Evolutionary conservation across 1,140 invertebrate species (phyloP), one percentile per base, ranked within the genome.

Genomic region (Papilio machaon): DNA sequence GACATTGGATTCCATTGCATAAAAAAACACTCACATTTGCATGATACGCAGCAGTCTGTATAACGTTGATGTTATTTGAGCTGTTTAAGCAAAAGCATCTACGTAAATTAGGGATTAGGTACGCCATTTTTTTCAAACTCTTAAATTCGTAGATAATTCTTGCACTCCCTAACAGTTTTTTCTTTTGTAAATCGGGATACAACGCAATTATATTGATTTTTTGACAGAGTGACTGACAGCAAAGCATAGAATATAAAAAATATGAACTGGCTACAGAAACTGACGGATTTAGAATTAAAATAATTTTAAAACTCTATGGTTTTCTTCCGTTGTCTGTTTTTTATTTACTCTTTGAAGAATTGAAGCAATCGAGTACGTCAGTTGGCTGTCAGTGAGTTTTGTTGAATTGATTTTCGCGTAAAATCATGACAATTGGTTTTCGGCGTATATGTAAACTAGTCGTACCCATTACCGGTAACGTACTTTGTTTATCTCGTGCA

Each of bases 31-130:
- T 94, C 87, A 95, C 94, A 86, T 94, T 94, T 54, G 92, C 94
- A 86, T 95, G 94, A 81, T 95, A 95, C n/a, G 91, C 91, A 82
- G 92, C 90, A 46, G 88, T 89, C 80, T 90, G 92, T 73, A 91
- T 82, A 47, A 85, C 74, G 49, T 86, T 86, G 2, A 89, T 83
- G 35, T 83, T 87, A 76, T 81, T 85, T 9, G 92, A 84, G 79
- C 86, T 93, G 79, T 87, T 90, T 19, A 91, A 77, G 81, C 93
- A 94, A 77, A 94, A 82, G 78, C 92, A 93, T 84, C 83, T 89
- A n/a, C 92, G 89, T 76, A 95, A 85, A 82, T 86, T 86, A 10
- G 88, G 81, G 5, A 90, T 76, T 67, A 92, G 78, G 70, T 88
- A 88, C 64, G 92, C 89, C 92, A 94, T 94, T 76, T 70, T 84